Base-by-base conservation (phyloP, 2,888 invertebrate genomes). In the Plagiodera versicolora region DNA sequence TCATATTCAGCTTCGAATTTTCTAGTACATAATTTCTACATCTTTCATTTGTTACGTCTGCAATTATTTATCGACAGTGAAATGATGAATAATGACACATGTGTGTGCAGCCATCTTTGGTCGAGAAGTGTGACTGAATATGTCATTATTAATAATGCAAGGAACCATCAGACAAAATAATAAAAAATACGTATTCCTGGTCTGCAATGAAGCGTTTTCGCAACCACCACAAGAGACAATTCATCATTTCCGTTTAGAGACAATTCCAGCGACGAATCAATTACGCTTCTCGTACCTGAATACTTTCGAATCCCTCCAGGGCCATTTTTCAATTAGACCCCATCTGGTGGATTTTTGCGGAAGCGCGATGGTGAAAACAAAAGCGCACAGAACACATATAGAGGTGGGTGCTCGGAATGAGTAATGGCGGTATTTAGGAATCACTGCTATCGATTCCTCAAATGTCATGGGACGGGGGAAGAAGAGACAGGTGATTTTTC, bases 401-500 rank as follows among this genome's bases (percentile, higher is more conserved):
- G 3, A 39, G 39, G 39, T 32, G 11, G 2, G 11, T 24, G 39
- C 39, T 39, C 14, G 39, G 39, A 69, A 70, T 67, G 68, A 72
- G 66, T 70, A 70, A 72, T 70, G 67, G 67, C 58, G 62, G 67
- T 71, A 71, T 72, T 71, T 72, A 67, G 67, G 71, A 70, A 70
- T 70, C 70, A 69, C 64, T 56, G 67, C 61, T 46, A 53, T 53
- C 39, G 39, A 39, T 39, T 39, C 14, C 10, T 14, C 14, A 17
- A 44, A 39, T 64, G 66, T 61, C 61, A 65, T 57, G 65, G 56
- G 30, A 55, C 64, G 61, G 62, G 64, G 56, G 65, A 66, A 67
- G 61, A 67, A 10, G 11, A 66, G 70, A 67, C 70, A 70, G 69
- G 71, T 72, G 65, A 73, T 73, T 73, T 73, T 73, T 73, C 72